Conservation (phyloP, 1,140 invertebrate species). For the Drosophila pachea region DNA sequence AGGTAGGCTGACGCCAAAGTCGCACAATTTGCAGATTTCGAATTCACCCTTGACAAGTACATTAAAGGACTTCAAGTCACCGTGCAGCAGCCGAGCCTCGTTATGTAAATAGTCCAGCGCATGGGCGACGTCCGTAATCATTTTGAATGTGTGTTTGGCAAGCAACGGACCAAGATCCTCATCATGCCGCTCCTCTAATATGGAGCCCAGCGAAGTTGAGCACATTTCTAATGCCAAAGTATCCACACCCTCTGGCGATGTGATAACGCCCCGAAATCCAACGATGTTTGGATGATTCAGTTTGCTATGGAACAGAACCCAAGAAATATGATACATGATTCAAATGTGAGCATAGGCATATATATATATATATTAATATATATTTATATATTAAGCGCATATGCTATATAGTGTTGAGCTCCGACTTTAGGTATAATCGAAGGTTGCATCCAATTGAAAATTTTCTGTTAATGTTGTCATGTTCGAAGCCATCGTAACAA, state of each 20-base stretch:
- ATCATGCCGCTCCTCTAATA: conserved; percentile 86
- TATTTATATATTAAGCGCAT: not conserved
- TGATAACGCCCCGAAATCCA: conserved; percentile 86
- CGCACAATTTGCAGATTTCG: conserved; percentile 88
- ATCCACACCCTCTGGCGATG: conserved; percentile 82
- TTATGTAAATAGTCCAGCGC: conserved; percentile 90
- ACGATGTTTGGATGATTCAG: conserved; percentile 91
- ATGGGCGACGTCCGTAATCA: conserved; percentile 83
- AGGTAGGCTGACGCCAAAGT: conserved; percentile 89
- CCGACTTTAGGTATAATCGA: not conserved
- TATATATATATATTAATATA: not conserved
- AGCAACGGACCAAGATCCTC: conserved; percentile 81
- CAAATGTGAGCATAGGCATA: not conserved
- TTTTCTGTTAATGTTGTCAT: not conserved
- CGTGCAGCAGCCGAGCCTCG: conserved; percentile 86
- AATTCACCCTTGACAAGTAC: conserved; percentile 88
- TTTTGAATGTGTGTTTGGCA: conserved; percentile 83
- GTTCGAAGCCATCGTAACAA: not conserved
- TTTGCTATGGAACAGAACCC: conserved; percentile 80
- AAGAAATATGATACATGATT: too few relatives aligned
- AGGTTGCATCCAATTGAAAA: not conserved
- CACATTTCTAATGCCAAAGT: conserved; percentile 86
- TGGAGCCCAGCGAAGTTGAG: conserved; percentile 83
- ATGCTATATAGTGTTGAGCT: not conserved
- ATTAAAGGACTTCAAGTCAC: conserved; percentile 92